Conservation (phyloP, 2,888 invertebrate species). For the Drosophila fulvimacula region DNA sequence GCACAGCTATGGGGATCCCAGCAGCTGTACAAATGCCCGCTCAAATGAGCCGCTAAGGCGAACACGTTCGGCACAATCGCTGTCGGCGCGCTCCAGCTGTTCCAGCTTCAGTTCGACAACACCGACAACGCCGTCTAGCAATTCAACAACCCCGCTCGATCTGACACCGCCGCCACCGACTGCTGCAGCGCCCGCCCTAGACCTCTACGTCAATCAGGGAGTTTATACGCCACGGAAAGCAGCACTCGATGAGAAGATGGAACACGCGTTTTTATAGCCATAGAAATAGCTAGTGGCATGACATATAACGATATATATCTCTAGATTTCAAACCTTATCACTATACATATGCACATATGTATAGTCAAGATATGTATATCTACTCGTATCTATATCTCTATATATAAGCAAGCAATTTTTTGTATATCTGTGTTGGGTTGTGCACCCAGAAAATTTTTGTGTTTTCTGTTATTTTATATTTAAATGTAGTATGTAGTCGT, state of each 20-base stretch:
- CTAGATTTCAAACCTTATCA: constrained; percentile 36
- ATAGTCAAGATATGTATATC: constrained; percentile 15
- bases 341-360: constrained; percentile 18
- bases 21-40: constrained; percentile 30
- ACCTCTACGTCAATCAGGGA: constrained; percentile 51
- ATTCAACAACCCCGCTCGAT: constrained; percentile 59
- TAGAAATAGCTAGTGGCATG: constrained; percentile 13
- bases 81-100: constrained; percentile 59
- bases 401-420: constrained; percentile 28
- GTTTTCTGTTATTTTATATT: constrained; percentile 41
- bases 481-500: constrained; percentile 32
- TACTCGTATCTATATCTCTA: constrained; percentile 10
- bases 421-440: constrained; percentile 35
- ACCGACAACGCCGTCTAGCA: constrained; percentile 56
- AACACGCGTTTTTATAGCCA: constrained; percentile 51
- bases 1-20: constrained; percentile 60
- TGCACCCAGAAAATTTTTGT: constrained; percentile 44
- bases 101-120: constrained; percentile 62
- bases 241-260: constrained; percentile 36
- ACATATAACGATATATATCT: constrained; percentile 39
- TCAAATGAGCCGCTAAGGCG: constrained; percentile 53
- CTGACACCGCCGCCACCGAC: constrained; percentile 59
- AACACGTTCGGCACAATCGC: constrained; percentile 65
- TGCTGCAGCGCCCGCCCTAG: constrained; percentile 33
- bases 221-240: constrained; percentile 39